Base-by-base conservation (phyloP, 2,888 invertebrate species). In the Cyrtodaria siliqua region DNA sequence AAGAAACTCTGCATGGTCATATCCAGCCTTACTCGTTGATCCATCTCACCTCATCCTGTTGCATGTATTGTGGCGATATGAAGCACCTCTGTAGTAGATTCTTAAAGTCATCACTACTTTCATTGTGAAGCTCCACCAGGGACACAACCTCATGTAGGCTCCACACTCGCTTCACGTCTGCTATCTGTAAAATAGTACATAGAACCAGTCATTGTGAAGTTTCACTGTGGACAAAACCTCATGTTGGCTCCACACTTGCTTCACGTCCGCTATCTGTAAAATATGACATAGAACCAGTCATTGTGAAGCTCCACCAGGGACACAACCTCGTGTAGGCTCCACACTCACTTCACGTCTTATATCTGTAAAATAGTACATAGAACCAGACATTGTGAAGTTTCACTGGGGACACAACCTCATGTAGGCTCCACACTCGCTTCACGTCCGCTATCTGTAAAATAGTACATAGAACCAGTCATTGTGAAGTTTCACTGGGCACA, bases 41-140 rank as follows among this genome's bases (percentile, higher is more conserved):
- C n/a, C n/a, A n/a, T n/a, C n/a, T n/a, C n/a, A 89, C 89, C 83
- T 89, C 86, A 6, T 86, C 83, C 33, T 53, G 66, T 47, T 82
- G 82, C n/a, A 88, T 52, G 47, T 84, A 87, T 29, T 71, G 71
- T n/a, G 75, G 57, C 16, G 75, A 81, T 14, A 85, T 79, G 24
- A 79, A 68, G 62, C 86, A 84, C 6, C 83, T 75, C 52, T 77
- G 74, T 24, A 90, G 70, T n/a, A 86, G 62, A 4, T 80, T 71
- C 16, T 79, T 79, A 52, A 89, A 56, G 12, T 71, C 49, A 3
- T 60, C 55, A 47, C 83, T 82, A 26, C 71, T 79, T 12, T 80
- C 77, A 18, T 66, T 78, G 14, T 73, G 55, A 16, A 89, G 56
- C 72, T 90, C 84, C 16, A 89, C 40, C 3, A 79, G 67, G 38